phyloP scores from a whole-genome alignment of 2,113 vertebrate genomes.

The Propithecus coquereli region DNA sequence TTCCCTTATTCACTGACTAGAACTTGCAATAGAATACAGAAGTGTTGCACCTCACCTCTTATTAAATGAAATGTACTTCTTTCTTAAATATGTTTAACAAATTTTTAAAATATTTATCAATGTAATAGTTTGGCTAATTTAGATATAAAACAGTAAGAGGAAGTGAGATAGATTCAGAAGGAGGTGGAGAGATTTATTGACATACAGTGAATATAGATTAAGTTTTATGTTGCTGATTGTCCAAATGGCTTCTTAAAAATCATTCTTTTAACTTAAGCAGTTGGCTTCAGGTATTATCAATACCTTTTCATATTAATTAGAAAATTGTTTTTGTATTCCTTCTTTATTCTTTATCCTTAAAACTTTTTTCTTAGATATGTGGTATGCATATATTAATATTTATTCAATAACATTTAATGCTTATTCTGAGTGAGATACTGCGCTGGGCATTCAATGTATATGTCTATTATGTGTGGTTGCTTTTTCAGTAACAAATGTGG shows the following conservation, averaged over 20 bases:
- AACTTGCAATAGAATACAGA: not conserved
- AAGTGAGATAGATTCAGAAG: not conserved
- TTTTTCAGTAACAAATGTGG: not conserved
- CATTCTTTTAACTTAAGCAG: not conserved
- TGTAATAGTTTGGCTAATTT: not conserved
- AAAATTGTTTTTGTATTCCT: not conserved
- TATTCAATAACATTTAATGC: constrained; percentile 10
- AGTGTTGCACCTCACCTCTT: not conserved
- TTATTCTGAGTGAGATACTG: not conserved
- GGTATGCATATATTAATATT: not conserved
- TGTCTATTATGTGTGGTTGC: not conserved
- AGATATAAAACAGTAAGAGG: not conserved
- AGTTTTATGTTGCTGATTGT: not conserved
- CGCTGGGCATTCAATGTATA: not conserved
- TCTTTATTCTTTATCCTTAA: constrained; percentile 21
- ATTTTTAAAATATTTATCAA: not conserved
- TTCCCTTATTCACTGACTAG: not conserved
- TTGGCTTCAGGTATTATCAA: not conserved
- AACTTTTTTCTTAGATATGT: not conserved
- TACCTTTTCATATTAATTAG: constrained; percentile 4
- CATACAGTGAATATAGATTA: not conserved
- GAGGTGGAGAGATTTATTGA: not conserved
- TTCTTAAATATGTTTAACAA: not conserved
- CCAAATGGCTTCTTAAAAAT: not conserved
- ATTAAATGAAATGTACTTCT: constrained; percentile 39